Base-by-base conservation (phyloP, 2,113 vertebrate genomes). In the Calyptomena viridis region DNA sequence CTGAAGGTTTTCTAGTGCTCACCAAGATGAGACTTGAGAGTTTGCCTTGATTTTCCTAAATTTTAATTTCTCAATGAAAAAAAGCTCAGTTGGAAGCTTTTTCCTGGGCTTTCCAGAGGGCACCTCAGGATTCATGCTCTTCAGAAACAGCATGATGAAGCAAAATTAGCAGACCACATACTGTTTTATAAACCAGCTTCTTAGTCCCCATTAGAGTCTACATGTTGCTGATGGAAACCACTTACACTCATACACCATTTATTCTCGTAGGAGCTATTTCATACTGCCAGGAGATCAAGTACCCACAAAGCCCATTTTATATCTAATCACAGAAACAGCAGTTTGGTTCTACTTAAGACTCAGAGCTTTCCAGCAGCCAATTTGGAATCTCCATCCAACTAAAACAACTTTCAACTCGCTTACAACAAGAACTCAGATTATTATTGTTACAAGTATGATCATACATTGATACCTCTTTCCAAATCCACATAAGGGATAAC, bases 201-300 rank as follows among this genome's bases (percentile, higher is more conserved):
- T 40, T 3, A 15, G 22, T 21, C 9, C 52, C 33, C 16, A 8
- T 7, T 21, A 35, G 27, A 62, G 63, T 49, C 37, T 33, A 7
- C 0, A 0, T 19, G 42, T 46, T 49, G 62, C 71, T 53, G 72
- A 78, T 42, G 19, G 37, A 84, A 53, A 21, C 16, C 20, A 33
- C 33, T 66, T 49, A 44, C 10, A 31, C 9, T 46, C 2, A 0
- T 1, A 39, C 6, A 18, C 13, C 23, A 35, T 37, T 71, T 53
- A 44, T 13, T 25, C 13, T 55, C 2, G 0, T 1, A 56, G 72
- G 3, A 81, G 13, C 35, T 50, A 6, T 17, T 83, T 46, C 24
- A 24, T 31, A 4, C 42, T 18, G 15, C 20, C 63, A 74, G 49
- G 27, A 79, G 68, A 77, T 12, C 0, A 1, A 59, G 63, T 12